phyloP scores from a whole-genome alignment of 2,888 invertebrate species.

The Gnatocerus cornutus region DNA sequence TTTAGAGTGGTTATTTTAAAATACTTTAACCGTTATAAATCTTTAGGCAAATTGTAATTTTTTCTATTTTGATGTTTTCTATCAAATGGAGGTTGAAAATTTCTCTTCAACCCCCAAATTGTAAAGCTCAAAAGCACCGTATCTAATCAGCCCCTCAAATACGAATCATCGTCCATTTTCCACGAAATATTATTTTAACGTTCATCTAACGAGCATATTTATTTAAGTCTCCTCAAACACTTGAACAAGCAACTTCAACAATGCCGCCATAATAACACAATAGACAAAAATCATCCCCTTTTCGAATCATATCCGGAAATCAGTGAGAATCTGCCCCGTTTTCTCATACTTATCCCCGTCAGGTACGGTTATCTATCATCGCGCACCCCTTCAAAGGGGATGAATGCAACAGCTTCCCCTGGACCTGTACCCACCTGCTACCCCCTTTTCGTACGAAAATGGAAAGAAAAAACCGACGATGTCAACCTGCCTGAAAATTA shows the following conservation, averaged over 20 bases:
- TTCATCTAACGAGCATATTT: slow-evolving; percentile 43
- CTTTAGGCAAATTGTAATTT: no score
- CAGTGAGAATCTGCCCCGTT: slow-evolving; percentile 54
- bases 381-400: slow-evolving; percentile 52
- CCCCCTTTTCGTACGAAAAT: not conserved
- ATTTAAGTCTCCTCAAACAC: slow-evolving; percentile 47
- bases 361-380: slow-evolving; percentile 64
- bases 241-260: slow-evolving; percentile 49
- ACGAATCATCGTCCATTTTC: slow-evolving; percentile 9
- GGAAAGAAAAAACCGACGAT: slow-evolving; percentile 4
- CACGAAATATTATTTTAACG: slow-evolving; percentile 43
- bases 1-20: no score
- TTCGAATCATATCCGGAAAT: slow-evolving; percentile 51
- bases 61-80: no score
- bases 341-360: slow-evolving; percentile 54
- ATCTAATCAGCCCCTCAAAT: slow-evolving; percentile 1
- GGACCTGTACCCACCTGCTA: slow-evolving; percentile 50
- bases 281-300: slow-evolving; percentile 48
- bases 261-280: slow-evolving; percentile 49
- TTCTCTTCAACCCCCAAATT: no score
- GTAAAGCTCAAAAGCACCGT: not conserved
- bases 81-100: no score
- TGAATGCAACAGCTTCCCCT: slow-evolving; percentile 43
- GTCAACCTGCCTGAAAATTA: slow-evolving; percentile 27
- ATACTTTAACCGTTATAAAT: no score